Evolutionary conservation across 2,113 vertebrate genomes (phyloP).

Genomic region (Camelus bactrianus): DNA sequence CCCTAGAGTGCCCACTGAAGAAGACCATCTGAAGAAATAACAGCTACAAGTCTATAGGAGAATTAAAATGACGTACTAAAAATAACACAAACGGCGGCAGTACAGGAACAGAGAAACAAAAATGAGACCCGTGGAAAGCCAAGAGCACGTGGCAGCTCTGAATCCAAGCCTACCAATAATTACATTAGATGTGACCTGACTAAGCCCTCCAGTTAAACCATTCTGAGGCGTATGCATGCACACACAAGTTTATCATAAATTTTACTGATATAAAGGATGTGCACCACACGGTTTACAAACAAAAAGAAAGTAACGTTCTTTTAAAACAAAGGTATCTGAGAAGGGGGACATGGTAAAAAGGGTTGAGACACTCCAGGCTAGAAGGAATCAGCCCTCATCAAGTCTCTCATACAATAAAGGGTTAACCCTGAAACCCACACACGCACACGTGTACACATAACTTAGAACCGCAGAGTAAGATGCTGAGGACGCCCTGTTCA

Average conservation of each 20-base stretch:
- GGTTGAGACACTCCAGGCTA: background rate
- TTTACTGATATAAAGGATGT: background rate
- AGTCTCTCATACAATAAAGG: background rate
- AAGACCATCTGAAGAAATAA: background rate
- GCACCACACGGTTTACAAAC: background rate
- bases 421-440: background rate
- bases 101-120: background rate
- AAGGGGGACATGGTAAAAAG: background rate
- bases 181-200: too few species aligned
- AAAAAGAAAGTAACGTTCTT: background rate
- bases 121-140: background rate
- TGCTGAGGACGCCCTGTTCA: accelerated
- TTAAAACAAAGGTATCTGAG: background rate
- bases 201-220: background rate
- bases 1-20: background rate
- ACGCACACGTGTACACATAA: accelerated
- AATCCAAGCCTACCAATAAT: background rate
- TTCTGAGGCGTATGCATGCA: background rate
- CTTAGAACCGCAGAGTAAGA: accelerated
- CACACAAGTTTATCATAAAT: too few species aligned
- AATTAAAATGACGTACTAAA: background rate
- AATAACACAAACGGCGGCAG: background rate
- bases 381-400: background rate
- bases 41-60: background rate
- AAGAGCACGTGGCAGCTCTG: background rate